A percentile compares a stretch with the other conserved stretches of the same genome.
Evolutionary conservation across 1,140 invertebrate genomes (phyloP).

Genomic region (Chlorops oryzae): DNA sequence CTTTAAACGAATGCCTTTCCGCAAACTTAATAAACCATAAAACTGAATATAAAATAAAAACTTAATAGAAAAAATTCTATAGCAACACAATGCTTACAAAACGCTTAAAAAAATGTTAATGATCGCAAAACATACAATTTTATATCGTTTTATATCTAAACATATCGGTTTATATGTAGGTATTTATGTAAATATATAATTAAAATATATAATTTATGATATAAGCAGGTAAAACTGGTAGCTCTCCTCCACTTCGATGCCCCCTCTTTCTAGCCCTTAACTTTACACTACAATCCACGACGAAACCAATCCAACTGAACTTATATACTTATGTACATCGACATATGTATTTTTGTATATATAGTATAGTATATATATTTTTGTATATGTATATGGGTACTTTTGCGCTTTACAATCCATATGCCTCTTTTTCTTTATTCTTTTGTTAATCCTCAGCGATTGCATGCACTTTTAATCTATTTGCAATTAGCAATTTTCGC

Average conservation of each 20-base stretch:
- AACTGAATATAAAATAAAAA: neutral
- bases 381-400: neutral
- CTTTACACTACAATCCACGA: too few relatives aligned
- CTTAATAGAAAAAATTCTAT: conserved; percentile 30
- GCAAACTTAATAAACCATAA: too few relatives aligned
- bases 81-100: conserved; percentile 27
- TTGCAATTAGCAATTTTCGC: too few relatives aligned
- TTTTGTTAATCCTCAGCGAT: conserved; percentile 20
- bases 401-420: conserved; percentile 14
- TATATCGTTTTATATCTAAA: neutral
- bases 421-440: conserved; percentile 14
- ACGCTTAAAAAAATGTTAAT: conserved; percentile 9
- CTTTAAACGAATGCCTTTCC: too few relatives aligned
- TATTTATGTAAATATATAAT: conserved; percentile 14
- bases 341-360: conserved; percentile 8
- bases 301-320: too few relatives aligned
- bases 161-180: conserved; percentile 25
- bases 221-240: conserved; percentile 42
- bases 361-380: conserved; percentile 4
- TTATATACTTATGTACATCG: too few relatives aligned
- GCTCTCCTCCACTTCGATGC: conserved; percentile 14
- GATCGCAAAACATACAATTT: conserved; percentile 17
- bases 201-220: neutral
- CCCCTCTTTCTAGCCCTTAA: neutral
- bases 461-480: too few relatives aligned